Evolutionary conservation across 2,113 vertebrate genomes (phyloP), one percentile per base, ranked within the genome.

Genomic region (Vidua chalybeata): DNA sequence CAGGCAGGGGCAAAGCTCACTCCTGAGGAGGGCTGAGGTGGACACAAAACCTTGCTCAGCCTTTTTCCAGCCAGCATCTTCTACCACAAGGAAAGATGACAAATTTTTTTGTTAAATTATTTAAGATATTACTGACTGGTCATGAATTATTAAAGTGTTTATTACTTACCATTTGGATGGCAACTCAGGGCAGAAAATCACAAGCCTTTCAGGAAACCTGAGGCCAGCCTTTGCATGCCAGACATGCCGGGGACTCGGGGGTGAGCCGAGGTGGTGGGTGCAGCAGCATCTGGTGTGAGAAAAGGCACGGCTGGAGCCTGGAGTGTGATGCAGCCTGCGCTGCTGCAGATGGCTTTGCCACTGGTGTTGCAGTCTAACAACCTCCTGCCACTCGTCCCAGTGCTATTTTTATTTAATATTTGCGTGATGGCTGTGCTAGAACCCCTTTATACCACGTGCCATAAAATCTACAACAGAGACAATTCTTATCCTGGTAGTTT

Each of bases 141-240:
- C 89, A 91, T 97, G 87, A 96, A 95, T 96, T 95, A 95, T 95
- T 96, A 35, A 94, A 90, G 69, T 59, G 63, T 92, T 97, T 96
- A 88, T 96, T 96, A 96, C 85, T 96, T 96, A 97, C 93, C 75
- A 90, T 80, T 92, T 80, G 73, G 92, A 92, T 86, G 88, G 95
- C 93, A 88, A 94, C 72, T 80, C 58, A 2, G 88, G 3, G 4
- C 84, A 89, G 88, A 92, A 94, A 96, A 88, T 94, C 82, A 77
- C 63, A 95, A 95, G 79, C 76, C 85, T 92, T 87, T 94, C 85
- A 81, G 88, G 88, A 88, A 95, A 72, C 51, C 52, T 2, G 27
- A 74, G 87, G 82, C 79, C 7, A 14, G 51, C 49, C 15, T 2
- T 71, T 61, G 81, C 73, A 45, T 78, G 48, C 86, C 84, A 86